Base-by-base conservation (phyloP, 2,888 invertebrate genomes). In the Anorthoa munda region DNA sequence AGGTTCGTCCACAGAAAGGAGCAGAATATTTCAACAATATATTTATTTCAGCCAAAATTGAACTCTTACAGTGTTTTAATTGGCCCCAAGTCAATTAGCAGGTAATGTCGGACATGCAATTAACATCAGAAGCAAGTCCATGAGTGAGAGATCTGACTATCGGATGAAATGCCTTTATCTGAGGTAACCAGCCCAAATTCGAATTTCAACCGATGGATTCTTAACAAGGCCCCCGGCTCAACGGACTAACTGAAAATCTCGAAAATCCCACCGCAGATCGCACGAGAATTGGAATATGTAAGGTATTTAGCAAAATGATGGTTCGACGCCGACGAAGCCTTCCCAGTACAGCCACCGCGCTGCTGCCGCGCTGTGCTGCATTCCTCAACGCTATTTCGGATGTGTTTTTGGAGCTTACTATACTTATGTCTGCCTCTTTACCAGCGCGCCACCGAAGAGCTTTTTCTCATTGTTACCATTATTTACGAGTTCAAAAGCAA, bases 231-330 rank as follows among this genome's bases (percentile, higher is more conserved):
- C 92, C 82, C 89, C 81, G 92, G 93, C 92, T 78, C 81, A 84
- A 79, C 86, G 88, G 87, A 87, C 86, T 82, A 89, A 80, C 90
- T 91, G 95, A 95, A 96, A 96, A 96, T 96, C 93, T 94, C 93
- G 94, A 93, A 95, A 95, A 95, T 95, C 91, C 92, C 91, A 88
- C 93, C 92, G 89, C 93, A 93, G 90, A 93, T 94, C 93, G 94
- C 92, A 94, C 94, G 92, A 92, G 93, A 88, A 93, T 90, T 90
- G 91, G 92, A 95, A 93, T 95, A 95, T 94, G 95, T 94, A 92
- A 93, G 94, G 95, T 90, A 95, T 96, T 95, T 93, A 93, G 93
- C 91, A 90, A 93, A 93, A 93, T 91, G 89, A 87, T 88, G 83
- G 77, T 82, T 79, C 72, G 81, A 85, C 81, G 85, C 72, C 68